Evolutionary conservation across 2,888 invertebrate genomes (phyloP).

Genomic region (Sthenelais limicola): DNA sequence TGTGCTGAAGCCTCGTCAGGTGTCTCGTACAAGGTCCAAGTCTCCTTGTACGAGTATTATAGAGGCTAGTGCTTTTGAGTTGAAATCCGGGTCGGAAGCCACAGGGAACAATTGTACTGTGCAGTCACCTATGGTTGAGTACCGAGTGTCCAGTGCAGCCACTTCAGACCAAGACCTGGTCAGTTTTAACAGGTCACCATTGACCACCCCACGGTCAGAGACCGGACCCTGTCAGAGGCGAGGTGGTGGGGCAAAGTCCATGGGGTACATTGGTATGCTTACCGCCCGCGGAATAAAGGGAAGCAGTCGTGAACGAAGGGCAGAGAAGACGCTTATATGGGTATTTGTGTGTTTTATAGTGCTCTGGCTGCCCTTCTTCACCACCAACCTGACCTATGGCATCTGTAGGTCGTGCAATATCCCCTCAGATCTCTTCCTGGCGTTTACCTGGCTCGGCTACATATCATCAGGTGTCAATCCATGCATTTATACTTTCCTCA

Average conservation of each 20-base stretch:
- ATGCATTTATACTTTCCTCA: constrained; percentile 55
- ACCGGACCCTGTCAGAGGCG: background rate
- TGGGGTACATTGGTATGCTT: constrained; percentile 50
- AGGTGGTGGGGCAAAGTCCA: constrained; percentile 8
- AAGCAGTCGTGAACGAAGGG: constrained; percentile 51
- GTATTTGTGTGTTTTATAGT: constrained; percentile 53
- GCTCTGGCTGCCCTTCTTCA: constrained; percentile 54
- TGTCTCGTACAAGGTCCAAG: background rate
- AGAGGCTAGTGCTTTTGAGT: constrained; percentile 35
- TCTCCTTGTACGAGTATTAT: constrained; percentile 27
- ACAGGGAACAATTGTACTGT: constrained; percentile 18
- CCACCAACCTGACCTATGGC: constrained; percentile 52
- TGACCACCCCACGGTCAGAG: constrained; percentile 21
- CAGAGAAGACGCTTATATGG: constrained; percentile 54
- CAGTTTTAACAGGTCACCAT: constrained; percentile 1
- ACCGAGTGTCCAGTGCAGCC: constrained; percentile 5
- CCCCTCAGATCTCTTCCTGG: constrained; percentile 49
- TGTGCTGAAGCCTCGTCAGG: background rate
- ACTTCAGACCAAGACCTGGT: constrained; percentile 25
- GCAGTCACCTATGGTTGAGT: constrained; percentile 38
- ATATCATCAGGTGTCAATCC: constrained; percentile 55
- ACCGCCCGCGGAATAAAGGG: constrained; percentile 46
- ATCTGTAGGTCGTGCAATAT: constrained; percentile 50
- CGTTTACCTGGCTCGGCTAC: constrained; percentile 53
- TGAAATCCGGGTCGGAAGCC: constrained; percentile 27